Conservation (phyloP, 1,140 invertebrate species). For the Diachasmimorpha longicaudata region DNA sequence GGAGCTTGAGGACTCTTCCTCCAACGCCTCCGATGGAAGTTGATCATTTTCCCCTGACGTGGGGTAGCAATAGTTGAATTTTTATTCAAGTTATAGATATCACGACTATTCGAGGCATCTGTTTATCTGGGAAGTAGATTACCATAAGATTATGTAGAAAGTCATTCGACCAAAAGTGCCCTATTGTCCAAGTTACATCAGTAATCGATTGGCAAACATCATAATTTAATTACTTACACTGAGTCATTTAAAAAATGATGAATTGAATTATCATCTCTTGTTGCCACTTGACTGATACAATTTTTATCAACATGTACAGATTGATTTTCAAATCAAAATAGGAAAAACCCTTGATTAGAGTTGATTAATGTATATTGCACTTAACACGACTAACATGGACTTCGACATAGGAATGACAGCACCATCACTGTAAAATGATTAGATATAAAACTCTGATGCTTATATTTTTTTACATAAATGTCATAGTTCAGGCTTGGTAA, state of each 20-base stretch:
- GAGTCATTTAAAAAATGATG: no score
- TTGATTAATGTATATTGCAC: no score
- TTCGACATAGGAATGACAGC: no score
- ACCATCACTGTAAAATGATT: background rate
- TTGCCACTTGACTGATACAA: no score
- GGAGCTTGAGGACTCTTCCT: slow-evolving; percentile 57
- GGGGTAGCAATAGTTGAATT: background rate
- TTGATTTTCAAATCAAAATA: no score
- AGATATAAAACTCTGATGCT: background rate
- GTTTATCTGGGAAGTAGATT: background rate
- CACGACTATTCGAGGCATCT: background rate
- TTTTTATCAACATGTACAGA: no score
- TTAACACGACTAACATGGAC: no score
- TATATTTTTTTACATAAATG: background rate
- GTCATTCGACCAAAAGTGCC: background rate
- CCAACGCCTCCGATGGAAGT: slow-evolving; percentile 57
- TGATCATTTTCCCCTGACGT: background rate
- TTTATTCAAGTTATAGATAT: background rate
- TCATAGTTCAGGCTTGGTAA: background rate
- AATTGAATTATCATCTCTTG: no score
- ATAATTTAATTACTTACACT: no score
- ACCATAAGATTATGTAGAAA: background rate
- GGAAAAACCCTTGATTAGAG: no score
- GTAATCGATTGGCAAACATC: background rate
- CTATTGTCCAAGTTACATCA: background rate